Evolutionary conservation across 2,888 invertebrate species (phyloP).

Genomic region (Trichopoda pennipes): DNA sequence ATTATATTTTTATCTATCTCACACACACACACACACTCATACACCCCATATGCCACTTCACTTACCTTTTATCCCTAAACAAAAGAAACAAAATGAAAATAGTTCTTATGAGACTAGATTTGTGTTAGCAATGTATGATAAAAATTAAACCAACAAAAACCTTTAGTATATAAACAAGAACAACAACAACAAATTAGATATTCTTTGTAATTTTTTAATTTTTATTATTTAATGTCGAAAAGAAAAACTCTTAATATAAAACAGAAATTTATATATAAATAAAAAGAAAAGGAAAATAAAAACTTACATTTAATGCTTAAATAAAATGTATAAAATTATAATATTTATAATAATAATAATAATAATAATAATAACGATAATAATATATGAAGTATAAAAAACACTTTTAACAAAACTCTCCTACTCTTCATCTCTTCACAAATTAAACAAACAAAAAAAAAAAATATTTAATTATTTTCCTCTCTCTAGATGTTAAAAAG

Average conservation of each 20-base stretch:
- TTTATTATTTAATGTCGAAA: slow-evolving; percentile 65
- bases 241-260: slow-evolving; percentile 32
- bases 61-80: slow-evolving; percentile 22
- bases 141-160: slow-evolving; percentile 47
- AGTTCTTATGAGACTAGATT: slow-evolving; percentile 68
- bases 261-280: slow-evolving; percentile 27
- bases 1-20: no score
- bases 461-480: slow-evolving; percentile 45
- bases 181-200: slow-evolving; percentile 58
- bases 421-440: slow-evolving; percentile 69
- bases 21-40: neutral
- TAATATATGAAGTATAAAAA: slow-evolving; percentile 61
- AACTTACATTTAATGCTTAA: slow-evolving; percentile 65
- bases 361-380: slow-evolving; percentile 43
- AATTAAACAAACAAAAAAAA: slow-evolving; percentile 14
- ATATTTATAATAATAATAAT: slow-evolving; percentile 19
- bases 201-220: slow-evolving; percentile 64
- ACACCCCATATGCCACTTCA: neutral
- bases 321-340: slow-evolving; percentile 63
- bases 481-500: slow-evolving; percentile 52
- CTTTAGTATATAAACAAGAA: slow-evolving; percentile 60
- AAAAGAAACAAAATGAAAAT: slow-evolving; percentile 52
- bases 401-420: slow-evolving; percentile 49
- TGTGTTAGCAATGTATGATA: slow-evolving; percentile 66
- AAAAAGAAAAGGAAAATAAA: slow-evolving; percentile 18